These are phyloP conservation scores for Eubasilissa splendida DNA, from an alignment of 2,888 invertebrate genomes.

Conservation along the genomic window DNA sequence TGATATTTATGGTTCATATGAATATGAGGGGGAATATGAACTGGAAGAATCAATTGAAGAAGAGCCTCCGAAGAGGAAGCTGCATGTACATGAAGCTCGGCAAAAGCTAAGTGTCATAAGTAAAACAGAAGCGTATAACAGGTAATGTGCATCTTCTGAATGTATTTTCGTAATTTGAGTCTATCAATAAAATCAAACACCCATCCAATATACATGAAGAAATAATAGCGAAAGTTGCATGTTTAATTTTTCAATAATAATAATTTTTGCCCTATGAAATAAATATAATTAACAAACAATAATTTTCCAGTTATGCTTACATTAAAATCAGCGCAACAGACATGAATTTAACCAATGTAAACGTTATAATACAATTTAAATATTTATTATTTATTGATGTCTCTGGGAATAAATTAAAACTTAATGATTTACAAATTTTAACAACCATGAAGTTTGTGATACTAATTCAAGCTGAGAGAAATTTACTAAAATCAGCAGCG, in stretches of 20 bases:
- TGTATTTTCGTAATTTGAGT: too few relatives aligned
- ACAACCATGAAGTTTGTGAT: slow-evolving; percentile 72
- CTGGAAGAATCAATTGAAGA: slow-evolving; percentile 25
- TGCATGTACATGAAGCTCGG: slow-evolving; percentile 65
- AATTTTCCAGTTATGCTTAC: slow-evolving; percentile 72
- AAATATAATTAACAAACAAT: background rate
- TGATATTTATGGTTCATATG: slow-evolving; percentile 6
- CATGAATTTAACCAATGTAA: slow-evolving; percentile 71
- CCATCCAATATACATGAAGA: too few relatives aligned
- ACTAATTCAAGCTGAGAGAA: slow-evolving; percentile 74
- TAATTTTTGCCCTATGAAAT: too few relatives aligned
- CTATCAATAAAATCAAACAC: too few relatives aligned
- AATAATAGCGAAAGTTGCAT: too few relatives aligned
- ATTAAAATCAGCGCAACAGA: slow-evolving; percentile 71
- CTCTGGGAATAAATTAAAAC: slow-evolving; percentile 70
- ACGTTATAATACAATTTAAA: slow-evolving; percentile 68
- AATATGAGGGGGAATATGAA: slow-evolving; percentile 19
- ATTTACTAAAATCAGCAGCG: slow-evolving; percentile 68
- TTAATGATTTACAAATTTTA: slow-evolving; percentile 69
- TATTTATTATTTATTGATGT: slow-evolving; percentile 75
- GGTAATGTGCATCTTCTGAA: slow-evolving; percentile 61
- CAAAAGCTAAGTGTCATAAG: slow-evolving; percentile 67
- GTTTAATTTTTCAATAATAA: too few relatives aligned
- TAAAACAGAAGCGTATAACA: slow-evolving; percentile 69
- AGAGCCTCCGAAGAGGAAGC: slow-evolving; percentile 57